Conservation (phyloP, 2,797 vertebrate genomes). For the Semaprochilodus insignis region DNA sequence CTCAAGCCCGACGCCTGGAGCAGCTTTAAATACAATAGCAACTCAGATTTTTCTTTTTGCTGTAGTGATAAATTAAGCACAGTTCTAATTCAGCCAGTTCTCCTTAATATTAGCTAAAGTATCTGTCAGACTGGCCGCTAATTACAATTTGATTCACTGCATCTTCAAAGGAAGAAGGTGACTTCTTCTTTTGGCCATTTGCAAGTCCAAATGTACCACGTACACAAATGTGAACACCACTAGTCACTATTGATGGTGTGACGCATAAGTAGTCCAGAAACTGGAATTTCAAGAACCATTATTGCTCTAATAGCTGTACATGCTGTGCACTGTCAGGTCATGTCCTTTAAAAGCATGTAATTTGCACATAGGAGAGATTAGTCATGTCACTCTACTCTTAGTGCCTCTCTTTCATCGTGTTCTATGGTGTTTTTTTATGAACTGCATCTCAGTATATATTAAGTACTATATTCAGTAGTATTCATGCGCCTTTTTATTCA, state of each 20-base stretch:
- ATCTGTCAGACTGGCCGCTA: not conserved
- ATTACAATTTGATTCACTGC: too few species aligned
- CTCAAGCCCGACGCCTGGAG: not conserved
- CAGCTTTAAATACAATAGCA: conserved; percentile 1
- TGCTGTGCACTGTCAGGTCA: conserved; percentile 9
- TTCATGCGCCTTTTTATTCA: too few species aligned
- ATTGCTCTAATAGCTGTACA: conserved; percentile 10
- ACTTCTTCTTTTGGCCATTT: not conserved
- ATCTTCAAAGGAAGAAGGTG: not conserved
- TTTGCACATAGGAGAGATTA: conserved; percentile 6
- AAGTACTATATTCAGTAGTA: not conserved
- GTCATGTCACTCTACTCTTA: not conserved
- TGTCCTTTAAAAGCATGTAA: not conserved
- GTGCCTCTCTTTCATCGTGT: not conserved
- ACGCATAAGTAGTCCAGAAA: not conserved
- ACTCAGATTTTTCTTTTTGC: not conserved
- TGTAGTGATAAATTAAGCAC: not conserved
- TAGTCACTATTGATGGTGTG: not conserved
- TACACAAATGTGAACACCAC: not conserved
- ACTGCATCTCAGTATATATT: not conserved
- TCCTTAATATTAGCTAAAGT: not conserved
- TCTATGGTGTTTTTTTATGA: not conserved
- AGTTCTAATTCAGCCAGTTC: not conserved
- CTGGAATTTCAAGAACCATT: conserved; percentile 9
- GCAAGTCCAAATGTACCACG: not conserved